Base-by-base conservation (phyloP, 2,888 invertebrate species). In the Agonopterix subpropinquella region DNA sequence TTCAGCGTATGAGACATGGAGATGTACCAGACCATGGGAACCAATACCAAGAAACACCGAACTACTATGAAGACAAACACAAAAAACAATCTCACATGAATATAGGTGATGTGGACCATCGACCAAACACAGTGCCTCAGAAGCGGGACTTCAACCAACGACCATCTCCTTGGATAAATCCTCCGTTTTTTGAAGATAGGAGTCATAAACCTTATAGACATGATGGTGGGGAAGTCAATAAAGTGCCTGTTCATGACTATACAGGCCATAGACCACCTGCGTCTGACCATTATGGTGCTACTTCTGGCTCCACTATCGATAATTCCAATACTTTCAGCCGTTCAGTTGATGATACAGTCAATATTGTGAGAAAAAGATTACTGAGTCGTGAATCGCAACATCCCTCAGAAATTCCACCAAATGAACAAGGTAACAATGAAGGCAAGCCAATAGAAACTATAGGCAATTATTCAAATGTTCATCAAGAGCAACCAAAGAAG, bases 321-420 rank as follows among this genome's bases (percentile, higher is more conserved):
- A 82, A 76, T 49, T 82, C 85, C 15, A 71, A 83, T 53, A 72
- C 77, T 43, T 88, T 84, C 56, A 85, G 77, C 50, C 64, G 78
- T 11, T 86, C 88, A 41, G 77, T 87, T 18, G 81, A 84, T 65
- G 88, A 87, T 52, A 88, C 88, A 43, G 88, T 88, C 41, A 79
- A 87, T 59, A 81, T 88, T 52, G 68, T 88, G 4, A 71, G 86
- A 44, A 82, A 73, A 59, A 62, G 77, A 47, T 58, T 88, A 18
- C 56, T 78, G 51, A 80, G 76, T 59, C 73, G 85, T n/a, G 76
- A 65, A 61, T 60, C 74, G 35, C 75, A 70, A 13, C 62, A 57
- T 28, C 50, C 58, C 37, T 53, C 59, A 15, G 65, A 67, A 44
- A 66, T 62, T 8, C 47, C 64, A 15, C 47, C 59, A n/a, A n/a